Evolutionary conservation across 2,888 invertebrate genomes (phyloP), one percentile per base, ranked within the genome.

Genomic region (Plebejus anna): DNA sequence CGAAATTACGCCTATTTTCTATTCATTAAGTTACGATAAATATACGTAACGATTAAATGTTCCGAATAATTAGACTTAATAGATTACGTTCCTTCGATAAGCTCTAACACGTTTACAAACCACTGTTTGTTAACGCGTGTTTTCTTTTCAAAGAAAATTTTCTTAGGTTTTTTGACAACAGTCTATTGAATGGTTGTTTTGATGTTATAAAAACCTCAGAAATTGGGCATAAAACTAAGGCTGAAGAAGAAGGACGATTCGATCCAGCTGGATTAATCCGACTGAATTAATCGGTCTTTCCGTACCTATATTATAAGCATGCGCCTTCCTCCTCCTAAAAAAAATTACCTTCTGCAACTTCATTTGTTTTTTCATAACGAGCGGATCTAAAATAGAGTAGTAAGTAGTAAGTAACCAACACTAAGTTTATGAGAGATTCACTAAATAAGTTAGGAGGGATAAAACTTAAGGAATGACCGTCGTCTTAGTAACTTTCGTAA

Each of bases 1-100:
- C 80, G 80, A 80, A 81, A 81, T 82, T 81, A 81, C 79, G 79
- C 80, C 79, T 80, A 80, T 81, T 81, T 80, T 81, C 79, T 76
- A 78, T 81, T 80, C 66, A 75, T 71, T 80, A 78, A 78, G 78
- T 78, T 79, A 78, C 76, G 79, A 80, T 79, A 78, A 79, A 73
- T 73, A 55, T 13, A 73, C 32, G 55, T 73, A 28, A 51, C 71
- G 42, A 71, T 38, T 71, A 71, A 71, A 71, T 71, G 71, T 22
- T 22, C 38, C 42, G n/a, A 32, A 73, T 73, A 51, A 73, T 55
- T 73, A 73, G 71, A 11, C 47, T 47, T 72, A 47, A 47, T 72
- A 22, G 47, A 47, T 72, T 47, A 4, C 6, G 42, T 47, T 22
- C 11, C n/a, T 42, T 71, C n/a, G n/a, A 71, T 71, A 6, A 38